Evolutionary conservation across 2,888 invertebrate genomes (phyloP).

Genomic region (Lordiphosa fenestrarum): DNA sequence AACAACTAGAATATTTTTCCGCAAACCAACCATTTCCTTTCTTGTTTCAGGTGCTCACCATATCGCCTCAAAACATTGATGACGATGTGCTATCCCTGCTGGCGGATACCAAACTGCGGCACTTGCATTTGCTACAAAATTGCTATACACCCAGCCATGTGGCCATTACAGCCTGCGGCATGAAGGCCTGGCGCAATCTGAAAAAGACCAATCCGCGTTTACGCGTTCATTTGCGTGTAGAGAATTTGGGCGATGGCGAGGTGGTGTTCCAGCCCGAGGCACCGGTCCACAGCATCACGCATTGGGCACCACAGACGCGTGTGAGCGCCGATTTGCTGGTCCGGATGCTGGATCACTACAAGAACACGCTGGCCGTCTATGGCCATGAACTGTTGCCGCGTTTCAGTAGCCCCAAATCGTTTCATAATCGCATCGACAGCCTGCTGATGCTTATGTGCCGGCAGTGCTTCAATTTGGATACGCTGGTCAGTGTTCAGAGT

Average conservation of each 20-base stretch:
- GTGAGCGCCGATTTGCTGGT: slow-evolving; percentile 82
- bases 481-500: slow-evolving; percentile 82
- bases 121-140: slow-evolving; percentile 89
- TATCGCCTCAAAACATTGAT: slow-evolving; percentile 88
- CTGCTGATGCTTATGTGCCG: slow-evolving; percentile 85
- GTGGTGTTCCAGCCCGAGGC: slow-evolving; percentile 86
- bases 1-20: too few relatives aligned
- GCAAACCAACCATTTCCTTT: background rate
- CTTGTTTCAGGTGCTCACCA: slow-evolving; percentile 82
- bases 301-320: slow-evolving; percentile 83
- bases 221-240: slow-evolving; percentile 86
- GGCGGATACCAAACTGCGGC: slow-evolving; percentile 83
- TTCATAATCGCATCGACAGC: slow-evolving; percentile 86
- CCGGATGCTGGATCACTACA: slow-evolving; percentile 84
- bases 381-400: slow-evolving; percentile 86
- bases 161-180: slow-evolving; percentile 81
- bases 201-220: slow-evolving; percentile 83
- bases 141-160: slow-evolving; percentile 84
- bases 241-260: slow-evolving; percentile 83
- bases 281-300: slow-evolving; percentile 85
- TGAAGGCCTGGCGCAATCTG: slow-evolving; percentile 80
- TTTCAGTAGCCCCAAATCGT: slow-evolving; percentile 85
- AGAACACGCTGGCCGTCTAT: slow-evolving; percentile 84
- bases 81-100: slow-evolving; percentile 86
- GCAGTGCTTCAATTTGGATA: slow-evolving; percentile 85